A percentile compares a stretch with the other conserved stretches of the same genome.
Evolutionary conservation across 35 echinoderm and acorn worm genomes (phyloP).

Genomic region (Lytechinus variegatus): DNA sequence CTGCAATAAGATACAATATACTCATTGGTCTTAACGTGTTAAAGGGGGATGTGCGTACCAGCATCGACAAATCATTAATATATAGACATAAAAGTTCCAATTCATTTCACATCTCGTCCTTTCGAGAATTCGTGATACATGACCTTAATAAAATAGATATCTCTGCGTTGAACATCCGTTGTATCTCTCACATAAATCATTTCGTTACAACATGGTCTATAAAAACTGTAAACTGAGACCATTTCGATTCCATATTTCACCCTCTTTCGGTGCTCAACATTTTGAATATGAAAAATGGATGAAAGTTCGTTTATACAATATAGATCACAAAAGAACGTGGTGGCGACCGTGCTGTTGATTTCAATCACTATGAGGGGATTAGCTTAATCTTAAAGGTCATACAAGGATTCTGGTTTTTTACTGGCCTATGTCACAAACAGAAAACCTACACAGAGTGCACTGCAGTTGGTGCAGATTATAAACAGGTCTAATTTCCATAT

Average conservation of each 20-base stretch:
- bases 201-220: not conserved
- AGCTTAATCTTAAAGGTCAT: not conserved
- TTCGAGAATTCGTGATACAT: not conserved
- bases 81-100: not conserved
- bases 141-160: not conserved
- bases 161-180: not conserved
- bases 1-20: too few species aligned
- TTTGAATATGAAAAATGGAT: not conserved
- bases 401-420: not conserved
- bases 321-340: not conserved
- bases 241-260: not conserved
- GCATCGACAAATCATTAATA: not conserved
- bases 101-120: not conserved
- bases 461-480: not conserved
- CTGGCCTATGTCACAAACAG: not conserved
- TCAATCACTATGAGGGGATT: not conserved
- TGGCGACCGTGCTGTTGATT: not conserved
- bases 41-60: not conserved
- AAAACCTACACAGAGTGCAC: not conserved
- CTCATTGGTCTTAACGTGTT: too few species aligned
- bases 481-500: not conserved
- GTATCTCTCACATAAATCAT: not conserved
- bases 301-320: not conserved
- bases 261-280: not conserved
- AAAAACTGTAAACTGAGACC: not conserved